Base-by-base conservation (phyloP, 2,888 invertebrate genomes). In the Drosophila mercatorum region DNA sequence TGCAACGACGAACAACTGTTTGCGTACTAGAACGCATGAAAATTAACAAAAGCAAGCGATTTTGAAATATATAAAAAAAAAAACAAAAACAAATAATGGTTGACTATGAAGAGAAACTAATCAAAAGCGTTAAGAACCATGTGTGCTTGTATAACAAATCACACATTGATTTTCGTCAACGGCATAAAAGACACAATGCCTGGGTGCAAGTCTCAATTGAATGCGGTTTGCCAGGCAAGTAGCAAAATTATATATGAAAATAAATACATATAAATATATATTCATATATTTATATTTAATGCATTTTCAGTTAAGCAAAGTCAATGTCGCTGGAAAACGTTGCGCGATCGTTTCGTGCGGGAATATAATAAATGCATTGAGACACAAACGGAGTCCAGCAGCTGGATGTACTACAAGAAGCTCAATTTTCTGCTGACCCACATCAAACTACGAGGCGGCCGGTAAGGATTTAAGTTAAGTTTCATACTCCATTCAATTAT, bases 271-370 rank as follows among this genome's bases (percentile, higher is more conserved):
- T 11, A n/a, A 3, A 34, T 3, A 26, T 8, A 11, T 10, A 17
- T 17, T 17, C 17, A 17, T 17, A 10, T 4, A 43, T 10, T 11
- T 31, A 17, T 41, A 26, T 36, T 11, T 22, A 11, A 40, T 22
- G 28, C 10, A 22, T 7, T 46, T 52, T 28, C 12, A 80, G 85
- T 62, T 31, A 55, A 58, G 0, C 40, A 60, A 22, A 56, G 46
- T n/a, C 64, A 81, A 46, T 5, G 17, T 7, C 67, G 82, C 4
- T 80, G 80, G 79, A 74, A 58, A 52, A 38, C 53, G 1, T 14
- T 80, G 17, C 68, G 85, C 2, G 69, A 81, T 31, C 70, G 67
- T 11, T 85, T 60, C 41, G 70, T 85, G n/a, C 52, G 77, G 5
- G 70, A 61, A n/a, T 53, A 22, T 40, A 75, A 69, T 22, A 65